Percentiles rank a stretch among this genome's conserved stretches.
These are phyloP conservation scores for Vanessa tameamea DNA, from an alignment of 1,140 invertebrate genomes.

Conservation along the genomic window DNA sequence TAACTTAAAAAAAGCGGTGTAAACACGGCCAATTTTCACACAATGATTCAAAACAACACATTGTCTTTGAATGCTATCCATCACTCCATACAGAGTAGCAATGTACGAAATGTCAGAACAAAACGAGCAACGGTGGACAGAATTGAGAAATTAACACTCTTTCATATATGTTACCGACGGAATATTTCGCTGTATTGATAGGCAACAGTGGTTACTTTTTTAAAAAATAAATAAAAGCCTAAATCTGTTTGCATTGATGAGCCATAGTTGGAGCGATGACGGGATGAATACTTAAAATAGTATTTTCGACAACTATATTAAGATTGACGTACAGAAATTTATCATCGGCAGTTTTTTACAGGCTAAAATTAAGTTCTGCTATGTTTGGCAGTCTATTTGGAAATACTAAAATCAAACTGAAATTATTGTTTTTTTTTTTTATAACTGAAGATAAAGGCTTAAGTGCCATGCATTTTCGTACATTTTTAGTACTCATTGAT, in stretches of 20 bases:
- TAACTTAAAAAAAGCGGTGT: neutral
- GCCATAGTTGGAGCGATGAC: conserved; percentile 43
- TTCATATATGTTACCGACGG: neutral
- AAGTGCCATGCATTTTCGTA: no score
- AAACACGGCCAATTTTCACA: conserved; percentile 1
- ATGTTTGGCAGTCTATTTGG: neutral
- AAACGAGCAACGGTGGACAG: neutral
- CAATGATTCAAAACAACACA: neutral
- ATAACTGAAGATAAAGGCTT: no score
- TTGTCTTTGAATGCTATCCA: neutral
- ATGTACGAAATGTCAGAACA: neutral
- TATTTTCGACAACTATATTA: conserved; percentile 43
- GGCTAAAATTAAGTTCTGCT: neutral
- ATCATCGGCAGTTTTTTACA: conserved; percentile 4
- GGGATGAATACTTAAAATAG: conserved; percentile 50
- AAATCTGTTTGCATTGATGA: conserved; percentile 57
- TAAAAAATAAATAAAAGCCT: conserved; percentile 66
- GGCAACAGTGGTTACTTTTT: conserved; percentile 44
- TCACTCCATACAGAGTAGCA: neutral
- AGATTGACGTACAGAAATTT: conserved; percentile 46
- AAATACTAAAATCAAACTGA: no score
- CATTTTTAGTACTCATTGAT: no score
- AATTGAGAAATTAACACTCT: neutral
- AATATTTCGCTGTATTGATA: conserved; percentile 52
- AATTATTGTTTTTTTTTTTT: no score